Conservation (phyloP, 2,113 vertebrate species). For the Callocephalon fimbriatum region DNA sequence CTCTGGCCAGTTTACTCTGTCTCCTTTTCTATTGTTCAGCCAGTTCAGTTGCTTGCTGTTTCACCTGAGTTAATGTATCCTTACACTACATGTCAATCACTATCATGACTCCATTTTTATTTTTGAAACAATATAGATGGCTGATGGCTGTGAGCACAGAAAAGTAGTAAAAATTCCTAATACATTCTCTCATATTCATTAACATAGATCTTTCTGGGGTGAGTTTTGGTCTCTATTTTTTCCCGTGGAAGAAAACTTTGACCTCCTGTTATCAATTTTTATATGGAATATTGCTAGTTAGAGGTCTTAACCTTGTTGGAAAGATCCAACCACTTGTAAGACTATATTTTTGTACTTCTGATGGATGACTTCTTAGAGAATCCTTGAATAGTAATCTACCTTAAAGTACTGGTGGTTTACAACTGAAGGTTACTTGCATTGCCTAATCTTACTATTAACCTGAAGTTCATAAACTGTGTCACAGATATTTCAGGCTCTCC, state of each 20-base stretch:
- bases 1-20: neutral
- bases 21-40: neutral
- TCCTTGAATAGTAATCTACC: neutral
- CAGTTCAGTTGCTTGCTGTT: neutral
- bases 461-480: neutral
- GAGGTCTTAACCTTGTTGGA: conserved; percentile 57
- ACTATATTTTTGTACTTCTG: conserved; percentile 54
- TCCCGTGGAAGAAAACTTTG: neutral
- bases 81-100: neutral
- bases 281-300: neutral
- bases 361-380: conserved; percentile 39
- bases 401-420: neutral
- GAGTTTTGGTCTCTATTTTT: neutral
- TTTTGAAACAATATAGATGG: neutral
- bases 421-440: neutral
- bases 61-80: neutral
- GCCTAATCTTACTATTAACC: neutral
- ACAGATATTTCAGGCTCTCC: neutral
- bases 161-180: neutral
- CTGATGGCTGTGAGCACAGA: neutral
- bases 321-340: conserved; percentile 27
- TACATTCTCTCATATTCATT: neutral
- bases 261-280: conserved; percentile 58
- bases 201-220: neutral
- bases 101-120: neutral